Evolutionary conservation across 1,140 invertebrate genomes (phyloP), one percentile per base, ranked within the genome.

Genomic region (Drosophila melanica): DNA sequence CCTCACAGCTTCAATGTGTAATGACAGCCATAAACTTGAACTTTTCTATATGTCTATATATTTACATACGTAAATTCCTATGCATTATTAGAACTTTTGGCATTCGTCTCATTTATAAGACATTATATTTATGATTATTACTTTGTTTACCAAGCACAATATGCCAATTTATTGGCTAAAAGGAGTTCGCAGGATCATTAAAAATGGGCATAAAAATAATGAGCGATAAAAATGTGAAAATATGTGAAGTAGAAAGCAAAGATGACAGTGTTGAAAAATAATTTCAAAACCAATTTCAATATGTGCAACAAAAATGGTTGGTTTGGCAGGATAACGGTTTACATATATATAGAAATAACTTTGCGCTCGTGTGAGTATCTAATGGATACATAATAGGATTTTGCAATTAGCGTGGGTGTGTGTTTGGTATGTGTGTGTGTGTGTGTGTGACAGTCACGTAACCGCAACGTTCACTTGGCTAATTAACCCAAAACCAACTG

Each of bases 371-470:
- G 73, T 81, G 85, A 73, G 78, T 81, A 77, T 90, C 86, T 90
- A 89, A 90, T 89, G 86, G 84, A 90, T 85, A 89, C 78, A 90
- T 90, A 89, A 90, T 89, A 90, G 84, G 81, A 89, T 89, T 90
- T 90, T 81, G 78, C 85, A 90, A 89, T 90, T 90, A 85, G 81
- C 20, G 48, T 16, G 20, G 35, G 51, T 45, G 7, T 23, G 11
- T 16, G 27, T 12, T 9, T 39, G 9, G 27, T 12, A 9, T 39
- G 9, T 23, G 63, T 23, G 44, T 37, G 10, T 44, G 42, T 51
- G 54, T 30, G 33, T 44, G 60, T 50, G 58, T 79, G 54, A 39
- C 64, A 79, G 60, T 77, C 80, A 84, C 80, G 76, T 79, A 84
- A 84, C 76, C 80, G 80, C 80, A 79, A 75, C 81, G 80, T 48